Percentiles rank a stretch among this genome's conserved stretches.
phyloP scores from a whole-genome alignment of 1,140 invertebrate genomes.

The Ceratina japonica region DNA sequence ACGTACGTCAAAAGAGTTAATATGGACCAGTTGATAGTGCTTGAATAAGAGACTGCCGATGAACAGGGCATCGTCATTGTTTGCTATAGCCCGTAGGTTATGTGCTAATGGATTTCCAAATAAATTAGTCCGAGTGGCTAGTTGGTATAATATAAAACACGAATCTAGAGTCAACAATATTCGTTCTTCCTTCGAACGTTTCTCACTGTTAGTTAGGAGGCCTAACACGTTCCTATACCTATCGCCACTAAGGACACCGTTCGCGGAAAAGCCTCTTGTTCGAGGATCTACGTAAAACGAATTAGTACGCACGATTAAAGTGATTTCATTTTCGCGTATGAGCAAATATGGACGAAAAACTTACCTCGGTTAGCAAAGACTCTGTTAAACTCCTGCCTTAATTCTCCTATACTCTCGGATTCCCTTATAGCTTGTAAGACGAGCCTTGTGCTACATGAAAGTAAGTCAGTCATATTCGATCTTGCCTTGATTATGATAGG shows the following conservation, averaged over 20 bases:
- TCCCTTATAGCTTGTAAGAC: no score
- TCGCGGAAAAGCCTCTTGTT: slow-evolving; percentile 78
- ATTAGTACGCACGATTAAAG: no score
- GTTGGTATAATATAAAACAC: slow-evolving; percentile 83
- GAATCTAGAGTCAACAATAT: slow-evolving; percentile 86
- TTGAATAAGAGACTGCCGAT: slow-evolving; percentile 83
- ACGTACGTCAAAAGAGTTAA: slow-evolving; percentile 79
- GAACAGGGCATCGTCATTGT: slow-evolving; percentile 73
- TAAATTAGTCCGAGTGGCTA: slow-evolving; percentile 82
- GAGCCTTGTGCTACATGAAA: no score
- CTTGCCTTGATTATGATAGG: no score
- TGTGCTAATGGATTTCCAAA: slow-evolving; percentile 73
- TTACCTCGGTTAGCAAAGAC: no score
- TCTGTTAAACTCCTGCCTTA: no score
- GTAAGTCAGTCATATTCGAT: no score
- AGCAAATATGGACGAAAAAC: no score
- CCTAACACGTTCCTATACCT: slow-evolving; percentile 84
- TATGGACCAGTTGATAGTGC: slow-evolving; percentile 90
- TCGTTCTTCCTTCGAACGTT: slow-evolving; percentile 87
- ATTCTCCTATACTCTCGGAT: no score
- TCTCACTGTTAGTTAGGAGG: slow-evolving; percentile 87
- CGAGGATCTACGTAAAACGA: no score
- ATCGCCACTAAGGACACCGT: no score
- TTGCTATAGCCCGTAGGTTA: slow-evolving; percentile 50
- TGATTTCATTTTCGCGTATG: no score